Percentiles rank a stretch among this genome's conserved stretches.
Evolutionary conservation across 2,113 vertebrate species (phyloP).

Genomic region (Lasiurus cinereus): DNA sequence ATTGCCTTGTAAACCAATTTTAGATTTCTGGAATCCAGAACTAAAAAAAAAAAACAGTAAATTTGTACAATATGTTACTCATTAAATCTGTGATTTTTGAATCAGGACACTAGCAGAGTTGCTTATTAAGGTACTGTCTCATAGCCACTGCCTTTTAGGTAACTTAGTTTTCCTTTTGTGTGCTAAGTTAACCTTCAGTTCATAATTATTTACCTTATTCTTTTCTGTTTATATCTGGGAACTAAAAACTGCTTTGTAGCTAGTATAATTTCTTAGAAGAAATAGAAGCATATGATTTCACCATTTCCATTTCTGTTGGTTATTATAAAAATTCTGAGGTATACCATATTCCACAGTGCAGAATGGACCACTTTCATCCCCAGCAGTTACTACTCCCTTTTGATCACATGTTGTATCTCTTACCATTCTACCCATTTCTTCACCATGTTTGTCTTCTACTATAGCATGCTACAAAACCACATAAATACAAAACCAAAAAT

Average conservation of each 20-base stretch:
- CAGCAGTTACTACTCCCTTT: accelerated
- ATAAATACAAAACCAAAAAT: not conserved
- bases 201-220: not conserved
- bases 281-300: not conserved
- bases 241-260: not conserved
- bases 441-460: not conserved
- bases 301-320: not conserved
- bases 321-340: not conserved
- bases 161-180: not conserved
- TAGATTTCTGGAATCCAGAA: not conserved
- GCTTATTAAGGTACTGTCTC: not conserved
- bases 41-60: not conserved
- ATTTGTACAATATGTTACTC: not conserved
- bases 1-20: not conserved
- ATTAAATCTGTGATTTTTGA: not conserved
- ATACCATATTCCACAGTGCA: not conserved
- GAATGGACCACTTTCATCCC: not conserved
- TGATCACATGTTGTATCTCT: not conserved
- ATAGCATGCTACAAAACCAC: not conserved
- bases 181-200: not conserved
- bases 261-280: not conserved
- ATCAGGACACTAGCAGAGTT: not conserved
- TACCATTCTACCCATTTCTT: not conserved
- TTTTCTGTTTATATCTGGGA: not conserved
- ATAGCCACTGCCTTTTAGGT: not conserved